Evolutionary conservation across 2,113 vertebrate genomes (phyloP), one percentile per base, ranked within the genome.

Genomic region (Micronisus gabar): DNA sequence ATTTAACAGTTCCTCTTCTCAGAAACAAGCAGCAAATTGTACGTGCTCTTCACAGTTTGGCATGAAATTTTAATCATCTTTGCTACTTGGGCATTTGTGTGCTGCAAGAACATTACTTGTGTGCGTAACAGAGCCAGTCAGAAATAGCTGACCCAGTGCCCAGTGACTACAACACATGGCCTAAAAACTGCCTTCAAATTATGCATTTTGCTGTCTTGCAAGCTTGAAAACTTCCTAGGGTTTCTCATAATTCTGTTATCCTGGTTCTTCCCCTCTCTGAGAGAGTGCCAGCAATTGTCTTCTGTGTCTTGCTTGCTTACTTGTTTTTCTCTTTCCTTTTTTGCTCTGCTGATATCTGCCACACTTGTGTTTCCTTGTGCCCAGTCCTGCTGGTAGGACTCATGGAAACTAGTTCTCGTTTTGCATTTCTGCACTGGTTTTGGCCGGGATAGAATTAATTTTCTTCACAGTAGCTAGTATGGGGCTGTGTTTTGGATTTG

Each of bases 21-120:
- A 65, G 91, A 97, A 96, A 59, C 66, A 94, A 73, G 91, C 58
- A 85, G 48, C 8, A 75, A 82, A 95, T 94, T 81, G 27, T 94
- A 85, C 43, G 32, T 61, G 73, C 73, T 95, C 30, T 91, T 96
- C 93, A 88, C 93, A 81, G 83, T 96, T 96, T 87, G 84, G 47
- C 63, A 93, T 96, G 95, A 95, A 96, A 96, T 91, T 93, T 96
- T 96, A 96, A 96, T 95, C 81, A 48, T 94, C 80, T 79, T 85
- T 87, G 85, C 93, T 95, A 56, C 95, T 94, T 87, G 86, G 81
- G 84, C 1, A 26, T 94, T 93, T 68, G 86, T 11, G 13, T 92
- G 65, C 78, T 90, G 95, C 0, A 4, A 73, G 81, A 93, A 67
- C 8, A 10, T 89, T 82, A n/a, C 66, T 81, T 93, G 66, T 62